Conservation (phyloP, 1,140 invertebrate genomes). For the Lasaia peninsularis region DNA sequence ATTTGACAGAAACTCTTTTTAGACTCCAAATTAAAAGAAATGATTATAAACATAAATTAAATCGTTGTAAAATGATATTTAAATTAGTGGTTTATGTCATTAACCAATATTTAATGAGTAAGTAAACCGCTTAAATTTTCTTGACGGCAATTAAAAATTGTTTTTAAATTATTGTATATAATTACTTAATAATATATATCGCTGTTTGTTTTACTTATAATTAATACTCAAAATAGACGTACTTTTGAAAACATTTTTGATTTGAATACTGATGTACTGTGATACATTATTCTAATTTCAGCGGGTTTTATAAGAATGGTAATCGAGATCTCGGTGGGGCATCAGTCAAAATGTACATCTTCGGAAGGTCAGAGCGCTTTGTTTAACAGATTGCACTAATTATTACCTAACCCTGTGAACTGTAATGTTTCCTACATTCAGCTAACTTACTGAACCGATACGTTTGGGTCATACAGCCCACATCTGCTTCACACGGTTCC, state of each 20-base stretch:
- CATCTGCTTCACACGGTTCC: too few relatives aligned
- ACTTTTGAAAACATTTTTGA: constrained; percentile 70
- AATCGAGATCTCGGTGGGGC: constrained; percentile 51
- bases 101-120: too few relatives aligned
- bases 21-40: too few relatives aligned
- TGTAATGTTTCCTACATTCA: constrained; percentile 31
- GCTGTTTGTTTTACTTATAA: too few relatives aligned
- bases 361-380: constrained; percentile 55
- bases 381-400: constrained; percentile 13
- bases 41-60: too few relatives aligned
- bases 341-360: constrained; percentile 34
- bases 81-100: too few relatives aligned
- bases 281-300: constrained; percentile 52
- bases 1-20: too few relatives aligned
- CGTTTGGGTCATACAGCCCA: not conserved
- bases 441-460: not conserved
- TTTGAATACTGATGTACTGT: constrained; percentile 55
- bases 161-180: too few relatives aligned
- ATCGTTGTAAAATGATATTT: too few relatives aligned
- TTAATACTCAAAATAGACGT: constrained; percentile 29
- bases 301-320: constrained; percentile 71
- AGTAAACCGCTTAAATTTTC: too few relatives aligned
- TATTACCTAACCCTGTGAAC: constrained; percentile 43
- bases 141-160: too few relatives aligned
- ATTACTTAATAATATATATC: too few relatives aligned